Evolutionary conservation across 2,113 vertebrate genomes (phyloP).

Genomic region (Bufo bufo): DNA sequence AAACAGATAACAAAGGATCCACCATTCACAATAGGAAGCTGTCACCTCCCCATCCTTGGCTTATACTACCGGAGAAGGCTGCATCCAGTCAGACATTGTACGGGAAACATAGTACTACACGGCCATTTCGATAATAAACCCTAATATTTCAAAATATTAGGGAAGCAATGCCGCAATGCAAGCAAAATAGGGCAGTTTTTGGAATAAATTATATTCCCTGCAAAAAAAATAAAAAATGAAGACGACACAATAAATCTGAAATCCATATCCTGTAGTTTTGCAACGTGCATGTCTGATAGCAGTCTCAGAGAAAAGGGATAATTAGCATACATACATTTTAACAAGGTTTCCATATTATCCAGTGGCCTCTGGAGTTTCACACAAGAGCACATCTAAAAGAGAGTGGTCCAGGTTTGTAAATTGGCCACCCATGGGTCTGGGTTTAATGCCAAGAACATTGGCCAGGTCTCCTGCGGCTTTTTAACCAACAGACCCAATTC

Average conservation of each 20-base stretch:
- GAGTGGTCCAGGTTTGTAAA: not conserved
- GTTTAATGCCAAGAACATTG: constrained; percentile 15
- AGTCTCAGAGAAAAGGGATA: not conserved
- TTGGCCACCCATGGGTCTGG: constrained; percentile 25
- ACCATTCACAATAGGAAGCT: no score
- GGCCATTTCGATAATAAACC: no score
- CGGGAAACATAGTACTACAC: no score
- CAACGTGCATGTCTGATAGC: constrained; percentile 4
- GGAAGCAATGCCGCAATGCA: not conserved
- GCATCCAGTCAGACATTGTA: no score
- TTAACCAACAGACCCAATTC: constrained; percentile 24
- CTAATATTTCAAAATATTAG: no score
- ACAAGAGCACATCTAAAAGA: constrained; percentile 23
- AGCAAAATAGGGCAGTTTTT: not conserved
- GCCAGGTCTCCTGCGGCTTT: not conserved
- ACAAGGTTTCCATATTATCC: constrained; percentile 12
- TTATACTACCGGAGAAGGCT: no score
- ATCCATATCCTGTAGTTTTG: not conserved
- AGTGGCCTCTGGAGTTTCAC: constrained; percentile 6
- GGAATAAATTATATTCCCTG: not conserved
- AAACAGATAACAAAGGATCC: no score
- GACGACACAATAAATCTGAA: not conserved
- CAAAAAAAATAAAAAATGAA: not conserved
- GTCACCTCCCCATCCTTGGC: no score
- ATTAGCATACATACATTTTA: constrained; percentile 42